phyloP scores from a whole-genome alignment of 2,797 vertebrate genomes.

The Crenuchus spilurus region DNA sequence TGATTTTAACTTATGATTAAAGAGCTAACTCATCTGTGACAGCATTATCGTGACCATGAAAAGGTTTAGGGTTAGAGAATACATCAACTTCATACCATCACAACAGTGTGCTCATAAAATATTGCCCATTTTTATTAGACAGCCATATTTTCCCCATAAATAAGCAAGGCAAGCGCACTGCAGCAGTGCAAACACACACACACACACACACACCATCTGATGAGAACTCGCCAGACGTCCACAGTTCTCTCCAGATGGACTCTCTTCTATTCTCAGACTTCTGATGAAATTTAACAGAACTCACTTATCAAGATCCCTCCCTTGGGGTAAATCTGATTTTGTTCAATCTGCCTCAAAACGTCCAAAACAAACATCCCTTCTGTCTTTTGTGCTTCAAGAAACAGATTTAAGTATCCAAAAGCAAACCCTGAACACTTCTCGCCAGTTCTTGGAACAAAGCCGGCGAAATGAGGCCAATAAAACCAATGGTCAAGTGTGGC shows the following conservation, averaged over 20 bases:
- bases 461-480: background rate
- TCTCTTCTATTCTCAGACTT: slow-evolving; percentile 10
- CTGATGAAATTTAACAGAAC: slow-evolving; percentile 19
- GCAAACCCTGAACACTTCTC: background rate
- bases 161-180: background rate
- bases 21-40: too few species aligned
- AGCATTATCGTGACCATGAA: too few species aligned
- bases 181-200: slow-evolving; percentile 5
- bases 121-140: background rate
- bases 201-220: slow-evolving; percentile 1
- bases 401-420: background rate
- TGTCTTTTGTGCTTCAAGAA: background rate
- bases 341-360: slow-evolving; percentile 22
- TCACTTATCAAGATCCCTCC: slow-evolving; percentile 11
- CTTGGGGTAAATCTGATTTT: background rate
- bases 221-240: slow-evolving; percentile 17
- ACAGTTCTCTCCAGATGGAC: slow-evolving; percentile 38
- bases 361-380: slow-evolving; percentile 8
- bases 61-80: too few species aligned
- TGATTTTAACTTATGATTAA: too few species aligned
- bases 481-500: background rate
- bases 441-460: background rate
- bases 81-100: background rate
- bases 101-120: background rate
- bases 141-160: slow-evolving; percentile 33